Evolutionary conservation across 2,888 invertebrate species (phyloP).

Genomic region (Philhelius pedissequus): DNA sequence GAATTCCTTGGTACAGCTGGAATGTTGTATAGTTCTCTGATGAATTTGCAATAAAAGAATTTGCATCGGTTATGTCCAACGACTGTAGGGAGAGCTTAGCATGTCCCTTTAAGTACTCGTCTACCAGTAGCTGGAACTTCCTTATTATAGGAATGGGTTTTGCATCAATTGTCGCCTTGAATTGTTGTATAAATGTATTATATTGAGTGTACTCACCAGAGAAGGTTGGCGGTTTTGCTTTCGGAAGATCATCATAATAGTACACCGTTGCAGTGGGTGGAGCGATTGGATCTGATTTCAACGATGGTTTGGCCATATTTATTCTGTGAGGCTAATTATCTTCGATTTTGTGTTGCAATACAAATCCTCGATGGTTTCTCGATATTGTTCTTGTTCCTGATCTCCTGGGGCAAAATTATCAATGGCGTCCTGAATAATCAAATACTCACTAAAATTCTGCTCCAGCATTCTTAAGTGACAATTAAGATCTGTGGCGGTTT

Average conservation of each 20-base stretch:
- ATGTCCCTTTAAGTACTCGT: conserved; percentile 20
- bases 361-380: conserved; percentile 8
- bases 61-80: conserved; percentile 6
- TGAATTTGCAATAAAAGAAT: background rate
- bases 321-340: background rate
- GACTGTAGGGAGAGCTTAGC: conserved; percentile 6
- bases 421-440: background rate
- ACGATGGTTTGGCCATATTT: background rate
- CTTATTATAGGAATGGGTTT: conserved; percentile 28
- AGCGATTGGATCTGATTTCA: background rate
- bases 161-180: background rate
- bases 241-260: conserved; percentile 15
- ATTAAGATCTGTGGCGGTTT: background rate
- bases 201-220: conserved; percentile 20
- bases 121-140: conserved; percentile 25
- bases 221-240: conserved; percentile 17
- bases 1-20: conserved; percentile 15
- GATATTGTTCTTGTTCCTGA: background rate
- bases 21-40: conserved; percentile 10
- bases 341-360: conserved; percentile 12
- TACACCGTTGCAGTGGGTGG: no score
- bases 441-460: background rate
- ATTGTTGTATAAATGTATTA: conserved; percentile 33
- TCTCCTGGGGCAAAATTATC: background rate
- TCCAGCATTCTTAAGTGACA: conserved; percentile 4